Evolutionary conservation across 2,797 vertebrate species (phyloP).

Genomic region (Acanthiza pusilla): DNA sequence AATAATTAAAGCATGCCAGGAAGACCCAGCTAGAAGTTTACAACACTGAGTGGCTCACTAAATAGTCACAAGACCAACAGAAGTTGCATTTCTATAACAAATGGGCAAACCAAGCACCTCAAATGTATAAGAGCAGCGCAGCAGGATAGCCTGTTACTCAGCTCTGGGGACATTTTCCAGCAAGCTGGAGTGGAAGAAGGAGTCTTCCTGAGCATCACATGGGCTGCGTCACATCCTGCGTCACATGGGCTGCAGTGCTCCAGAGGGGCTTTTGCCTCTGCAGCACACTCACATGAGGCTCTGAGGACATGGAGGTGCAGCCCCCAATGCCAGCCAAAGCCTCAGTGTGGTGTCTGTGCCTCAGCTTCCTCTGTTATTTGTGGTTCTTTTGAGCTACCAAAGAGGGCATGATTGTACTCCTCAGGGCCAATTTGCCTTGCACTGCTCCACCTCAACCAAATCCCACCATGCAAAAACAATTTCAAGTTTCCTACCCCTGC

Average conservation of each 20-base stretch:
- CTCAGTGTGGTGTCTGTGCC: accelerated
- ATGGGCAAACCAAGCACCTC: not conserved
- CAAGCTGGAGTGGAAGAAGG: not conserved
- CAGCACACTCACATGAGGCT: not conserved
- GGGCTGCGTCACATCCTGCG: too few species aligned
- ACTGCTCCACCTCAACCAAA: not conserved
- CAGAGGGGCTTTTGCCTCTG: not conserved
- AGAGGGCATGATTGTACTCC: not conserved
- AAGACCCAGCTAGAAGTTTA: not conserved
- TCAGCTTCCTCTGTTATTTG: not conserved
- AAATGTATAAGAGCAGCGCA: not conserved
- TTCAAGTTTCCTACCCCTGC: not conserved
- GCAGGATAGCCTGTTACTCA: not conserved
- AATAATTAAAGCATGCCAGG: not conserved
- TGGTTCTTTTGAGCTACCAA: not conserved
- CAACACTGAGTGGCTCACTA: not conserved
- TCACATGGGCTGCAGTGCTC: not conserved
- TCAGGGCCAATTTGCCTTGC: not conserved
- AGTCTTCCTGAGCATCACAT: not conserved
- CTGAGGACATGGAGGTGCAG: not conserved
- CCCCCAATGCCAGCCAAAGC: not conserved
- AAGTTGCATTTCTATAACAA: not conserved
- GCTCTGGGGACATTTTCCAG: not conserved
- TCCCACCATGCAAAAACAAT: not conserved
- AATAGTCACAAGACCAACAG: not conserved